Evolutionary conservation across 2,797 vertebrate species (phyloP).

Genomic region (Hypotaenidia philippensis): DNA sequence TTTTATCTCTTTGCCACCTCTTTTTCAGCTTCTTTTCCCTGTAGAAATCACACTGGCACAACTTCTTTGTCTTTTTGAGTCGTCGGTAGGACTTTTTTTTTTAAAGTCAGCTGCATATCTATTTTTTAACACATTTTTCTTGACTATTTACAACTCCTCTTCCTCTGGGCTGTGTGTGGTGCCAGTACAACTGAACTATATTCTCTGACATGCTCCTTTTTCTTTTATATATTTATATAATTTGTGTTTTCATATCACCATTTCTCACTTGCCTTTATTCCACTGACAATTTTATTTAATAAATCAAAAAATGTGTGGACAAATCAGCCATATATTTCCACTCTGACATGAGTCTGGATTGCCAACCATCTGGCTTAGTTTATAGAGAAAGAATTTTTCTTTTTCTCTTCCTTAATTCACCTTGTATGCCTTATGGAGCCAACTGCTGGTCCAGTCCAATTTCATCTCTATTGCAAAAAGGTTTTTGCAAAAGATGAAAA

Average conservation of each 20-base stretch:
- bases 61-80: not conserved
- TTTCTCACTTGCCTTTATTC: not conserved
- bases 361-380: slow-evolving; percentile 15
- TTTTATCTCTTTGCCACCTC: not conserved
- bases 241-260: not conserved
- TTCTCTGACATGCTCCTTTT: not conserved
- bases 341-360: not conserved
- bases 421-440: not conserved
- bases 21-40: not conserved
- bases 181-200: not conserved
- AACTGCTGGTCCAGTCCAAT: slow-evolving; percentile 17
- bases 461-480: slow-evolving; percentile 12
- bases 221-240: not conserved
- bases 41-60: not conserved
- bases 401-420: slow-evolving; percentile 6
- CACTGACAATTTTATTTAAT: not conserved
- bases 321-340: not conserved
- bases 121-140: not conserved
- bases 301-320: not conserved
- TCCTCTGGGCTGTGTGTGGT: not conserved
- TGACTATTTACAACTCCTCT: not conserved
- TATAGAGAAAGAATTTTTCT: not conserved
- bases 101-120: not conserved
- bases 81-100: not conserved
- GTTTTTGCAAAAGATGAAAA: not conserved